A percentile compares a stretch with the other conserved stretches of the same genome.
Evolutionary conservation across 1,140 invertebrate genomes (phyloP).

Genomic region (Hirudo medicinalis): DNA sequence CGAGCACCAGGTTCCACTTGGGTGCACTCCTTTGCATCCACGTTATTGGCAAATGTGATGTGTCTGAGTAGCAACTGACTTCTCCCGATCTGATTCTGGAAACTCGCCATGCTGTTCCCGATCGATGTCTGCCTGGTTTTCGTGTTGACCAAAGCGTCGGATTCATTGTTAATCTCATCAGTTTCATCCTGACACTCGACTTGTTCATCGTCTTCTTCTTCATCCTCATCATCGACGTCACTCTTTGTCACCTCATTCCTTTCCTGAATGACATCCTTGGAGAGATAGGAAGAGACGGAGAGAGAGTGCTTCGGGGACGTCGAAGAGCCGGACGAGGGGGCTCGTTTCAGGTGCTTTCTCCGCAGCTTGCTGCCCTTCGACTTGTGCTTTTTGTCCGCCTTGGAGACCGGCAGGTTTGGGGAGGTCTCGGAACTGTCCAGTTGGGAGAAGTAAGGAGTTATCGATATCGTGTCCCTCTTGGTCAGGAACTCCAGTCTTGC

Average conservation of each 20-base stretch:
- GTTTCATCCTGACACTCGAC: not conserved
- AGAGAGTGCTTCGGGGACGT: not conserved
- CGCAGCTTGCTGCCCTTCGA: not conserved
- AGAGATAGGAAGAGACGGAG: not conserved
- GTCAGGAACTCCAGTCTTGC: not conserved
- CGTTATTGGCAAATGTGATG: not conserved
- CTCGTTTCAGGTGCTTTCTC: not conserved
- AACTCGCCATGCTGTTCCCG: not conserved
- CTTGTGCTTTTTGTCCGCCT: not conserved
- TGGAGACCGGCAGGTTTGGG: not conserved
- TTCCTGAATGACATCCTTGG: conserved; percentile 1
- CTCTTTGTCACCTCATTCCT: not conserved
- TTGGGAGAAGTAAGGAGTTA: conserved; percentile 4
- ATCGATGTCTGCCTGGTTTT: not conserved
- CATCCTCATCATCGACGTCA: not conserved
- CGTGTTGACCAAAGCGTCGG: not conserved
- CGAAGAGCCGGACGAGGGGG: not conserved
- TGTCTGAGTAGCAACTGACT: not conserved
- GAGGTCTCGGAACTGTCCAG: not conserved
- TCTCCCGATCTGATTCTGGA: not conserved
- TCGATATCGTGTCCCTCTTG: conserved; percentile 1
- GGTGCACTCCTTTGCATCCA: too few relatives aligned
- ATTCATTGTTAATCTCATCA: not conserved
- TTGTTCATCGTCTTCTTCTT: not conserved
- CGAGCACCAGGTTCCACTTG: too few relatives aligned